These are phyloP conservation scores for Botia kubotai DNA, from an alignment of 2,797 vertebrate species.

Conservation along the genomic window DNA sequence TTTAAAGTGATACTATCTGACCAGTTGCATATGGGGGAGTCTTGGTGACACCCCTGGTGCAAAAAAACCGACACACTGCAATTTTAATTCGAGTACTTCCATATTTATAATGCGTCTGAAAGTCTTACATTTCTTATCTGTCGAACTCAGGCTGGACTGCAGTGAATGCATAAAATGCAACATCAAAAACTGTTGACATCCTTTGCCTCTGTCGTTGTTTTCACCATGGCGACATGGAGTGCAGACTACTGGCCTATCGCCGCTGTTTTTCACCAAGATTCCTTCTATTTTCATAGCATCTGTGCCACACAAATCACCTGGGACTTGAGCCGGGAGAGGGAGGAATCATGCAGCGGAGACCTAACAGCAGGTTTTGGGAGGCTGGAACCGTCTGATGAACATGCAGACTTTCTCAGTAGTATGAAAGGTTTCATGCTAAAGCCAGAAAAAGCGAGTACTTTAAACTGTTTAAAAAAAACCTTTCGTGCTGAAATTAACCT, in stretches of 20 bases:
- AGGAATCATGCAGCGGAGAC: conserved; percentile 30
- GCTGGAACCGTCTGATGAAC: background rate
- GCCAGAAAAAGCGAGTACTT: background rate
- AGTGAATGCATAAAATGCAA: background rate
- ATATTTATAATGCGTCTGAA: background rate
- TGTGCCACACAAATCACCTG: conserved; percentile 40
- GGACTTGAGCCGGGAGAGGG: conserved; percentile 21
- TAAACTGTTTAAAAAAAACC: too few species aligned
- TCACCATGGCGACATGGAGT: background rate
- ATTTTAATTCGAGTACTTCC: background rate
- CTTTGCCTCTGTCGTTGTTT: conserved; percentile 4
- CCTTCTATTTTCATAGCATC: conserved; percentile 46
- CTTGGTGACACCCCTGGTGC: background rate
- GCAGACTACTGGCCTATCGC: conserved; percentile 15
- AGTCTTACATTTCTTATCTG: background rate
- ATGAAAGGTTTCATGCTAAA: conserved; percentile 32
- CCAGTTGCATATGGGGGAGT: too few species aligned
- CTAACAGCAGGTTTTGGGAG: conserved; percentile 22
- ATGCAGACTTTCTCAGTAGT: conserved; percentile 11
- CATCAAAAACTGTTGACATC: background rate
- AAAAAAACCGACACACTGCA: background rate
- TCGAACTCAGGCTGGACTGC: background rate
- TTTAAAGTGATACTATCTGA: background rate
- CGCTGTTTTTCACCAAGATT: conserved; percentile 3
- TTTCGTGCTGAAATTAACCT: too few species aligned